These are phyloP conservation scores for Pachypanchax playfairii DNA, from an alignment of 2,113 vertebrate genomes.

Conservation along the genomic window DNA sequence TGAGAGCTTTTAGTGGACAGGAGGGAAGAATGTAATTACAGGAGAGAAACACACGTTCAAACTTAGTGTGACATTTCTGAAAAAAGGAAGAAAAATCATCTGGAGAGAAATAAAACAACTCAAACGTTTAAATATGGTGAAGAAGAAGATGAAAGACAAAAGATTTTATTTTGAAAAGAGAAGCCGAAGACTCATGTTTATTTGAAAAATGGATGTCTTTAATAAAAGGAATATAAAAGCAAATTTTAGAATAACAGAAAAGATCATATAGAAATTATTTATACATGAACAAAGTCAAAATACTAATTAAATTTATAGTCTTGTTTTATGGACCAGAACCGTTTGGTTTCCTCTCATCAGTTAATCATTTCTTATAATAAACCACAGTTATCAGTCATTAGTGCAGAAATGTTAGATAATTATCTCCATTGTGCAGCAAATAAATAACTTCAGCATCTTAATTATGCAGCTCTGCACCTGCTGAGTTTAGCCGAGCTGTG, in stretches of 20 bases:
- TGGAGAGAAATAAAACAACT: not conserved
- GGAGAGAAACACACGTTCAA: conserved; percentile 2
- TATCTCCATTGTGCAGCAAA: conserved; percentile 48
- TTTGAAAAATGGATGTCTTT: no score
- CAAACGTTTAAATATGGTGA: no score
- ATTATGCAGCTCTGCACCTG: conserved; percentile 59
- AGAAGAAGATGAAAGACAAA: no score
- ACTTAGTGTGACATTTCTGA: not conserved
- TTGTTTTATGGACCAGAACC: not conserved
- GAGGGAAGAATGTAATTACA: conserved; percentile 36
- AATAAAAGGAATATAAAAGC: no score
- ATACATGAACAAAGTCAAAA: no score
- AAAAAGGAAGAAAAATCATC: conserved; percentile 13
- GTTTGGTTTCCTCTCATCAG: not conserved
- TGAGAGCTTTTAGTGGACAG: conserved; percentile 61
- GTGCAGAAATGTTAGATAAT: conserved; percentile 52
- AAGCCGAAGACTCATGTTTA: no score
- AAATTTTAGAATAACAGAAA: no score
- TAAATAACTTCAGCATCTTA: conserved; percentile 34
- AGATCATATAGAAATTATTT: no score
- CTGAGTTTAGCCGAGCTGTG: conserved; percentile 51
- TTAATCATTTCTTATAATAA: conserved; percentile 8
- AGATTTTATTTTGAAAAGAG: no score
- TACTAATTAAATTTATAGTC: not conserved
- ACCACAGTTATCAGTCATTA: conserved; percentile 49